A percentile compares a stretch with the other conserved stretches of the same genome.
Evolutionary conservation across 2,113 vertebrate genomes (phyloP).

Genomic region (Pterocles gutturalis): DNA sequence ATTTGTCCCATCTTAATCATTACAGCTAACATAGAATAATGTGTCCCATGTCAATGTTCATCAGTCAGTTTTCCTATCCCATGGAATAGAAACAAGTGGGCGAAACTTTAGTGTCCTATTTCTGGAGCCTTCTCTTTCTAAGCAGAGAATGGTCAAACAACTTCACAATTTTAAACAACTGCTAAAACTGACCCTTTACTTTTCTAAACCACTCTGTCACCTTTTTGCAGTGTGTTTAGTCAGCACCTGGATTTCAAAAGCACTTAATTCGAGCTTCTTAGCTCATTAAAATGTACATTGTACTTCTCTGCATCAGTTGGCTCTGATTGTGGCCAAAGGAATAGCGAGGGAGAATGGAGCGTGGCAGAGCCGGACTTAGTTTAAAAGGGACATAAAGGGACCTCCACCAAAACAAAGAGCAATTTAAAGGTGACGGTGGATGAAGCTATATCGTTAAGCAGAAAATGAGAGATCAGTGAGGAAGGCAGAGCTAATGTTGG

Average conservation of each 20-base stretch:
- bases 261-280: background rate
- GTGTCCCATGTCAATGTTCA: background rate
- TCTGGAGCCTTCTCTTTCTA: background rate
- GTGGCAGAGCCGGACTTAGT: background rate
- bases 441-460: background rate
- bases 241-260: background rate
- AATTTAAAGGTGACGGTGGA: conserved; percentile 1
- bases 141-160: background rate
- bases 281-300: background rate
- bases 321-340: background rate
- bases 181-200: background rate
- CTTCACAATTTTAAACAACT: background rate
- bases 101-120: background rate
- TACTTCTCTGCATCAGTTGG: background rate
- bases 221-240: background rate
- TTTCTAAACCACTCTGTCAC: background rate
- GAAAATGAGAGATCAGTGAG: conserved; percentile 24
- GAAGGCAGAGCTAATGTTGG: background rate
- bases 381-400: background rate
- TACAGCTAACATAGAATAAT: background rate
- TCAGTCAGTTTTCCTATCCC: background rate
- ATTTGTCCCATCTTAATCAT: no score
- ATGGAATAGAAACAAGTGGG: background rate
- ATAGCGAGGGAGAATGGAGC: background rate
- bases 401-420: background rate